A percentile compares a stretch with the other conserved stretches of the same genome.
Conservation (phyloP, 1,140 invertebrate genomes). For the Temnothorax curvispinosus region DNA sequence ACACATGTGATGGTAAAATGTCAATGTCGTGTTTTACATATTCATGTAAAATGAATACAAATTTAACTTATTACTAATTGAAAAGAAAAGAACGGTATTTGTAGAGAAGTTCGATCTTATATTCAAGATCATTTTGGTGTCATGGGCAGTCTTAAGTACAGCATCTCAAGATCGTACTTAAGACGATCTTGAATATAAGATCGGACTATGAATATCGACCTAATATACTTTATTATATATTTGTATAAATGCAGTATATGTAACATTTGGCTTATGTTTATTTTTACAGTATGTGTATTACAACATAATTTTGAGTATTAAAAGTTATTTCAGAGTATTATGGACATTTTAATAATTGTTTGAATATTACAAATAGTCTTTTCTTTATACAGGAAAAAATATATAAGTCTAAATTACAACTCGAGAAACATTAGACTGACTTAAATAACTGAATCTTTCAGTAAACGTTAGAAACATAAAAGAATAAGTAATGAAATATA, state of each 20-base stretch:
- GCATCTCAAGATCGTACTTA: no score
- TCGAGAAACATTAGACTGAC: neutral
- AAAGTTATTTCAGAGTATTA: neutral
- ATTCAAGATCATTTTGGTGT: no score
- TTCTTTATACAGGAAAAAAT: neutral
- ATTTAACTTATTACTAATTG: neutral
- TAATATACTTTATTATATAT: neutral
- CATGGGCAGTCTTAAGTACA: no score
- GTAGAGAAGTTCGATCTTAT: no score
- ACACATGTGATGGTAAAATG: neutral
- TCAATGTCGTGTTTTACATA: neutral
- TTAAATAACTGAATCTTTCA: neutral
- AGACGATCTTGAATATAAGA: no score
- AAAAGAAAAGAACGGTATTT: neutral
- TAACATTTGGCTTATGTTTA: neutral
- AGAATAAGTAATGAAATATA: neutral
- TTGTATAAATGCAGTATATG: neutral
- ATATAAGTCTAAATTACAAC: neutral
- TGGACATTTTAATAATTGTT: neutral
- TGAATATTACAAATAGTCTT: neutral
- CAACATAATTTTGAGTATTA: constrained; percentile 20
- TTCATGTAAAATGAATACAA: neutral
- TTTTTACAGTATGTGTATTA: constrained; percentile 2
- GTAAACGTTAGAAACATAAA: neutral
- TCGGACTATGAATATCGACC: no score